A percentile compares a stretch with the other conserved stretches of the same genome.
Evolutionary conservation across 2,888 invertebrate genomes (phyloP).

Genomic region (Phrixothrix hirtus): DNA sequence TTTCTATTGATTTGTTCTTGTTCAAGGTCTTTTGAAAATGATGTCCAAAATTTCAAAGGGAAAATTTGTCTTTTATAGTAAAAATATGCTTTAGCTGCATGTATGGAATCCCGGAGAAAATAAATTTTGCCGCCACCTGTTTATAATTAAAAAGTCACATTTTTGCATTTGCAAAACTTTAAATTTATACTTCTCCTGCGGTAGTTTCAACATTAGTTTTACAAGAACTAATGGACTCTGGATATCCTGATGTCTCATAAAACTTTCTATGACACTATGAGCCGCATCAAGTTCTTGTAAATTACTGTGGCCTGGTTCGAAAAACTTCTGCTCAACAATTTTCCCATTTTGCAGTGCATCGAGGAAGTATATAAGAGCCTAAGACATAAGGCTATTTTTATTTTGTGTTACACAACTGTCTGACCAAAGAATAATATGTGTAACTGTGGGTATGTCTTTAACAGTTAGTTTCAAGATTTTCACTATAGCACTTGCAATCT

Average conservation of each 20-base stretch:
- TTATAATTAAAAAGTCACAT: neutral
- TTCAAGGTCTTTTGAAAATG: too few relatives aligned
- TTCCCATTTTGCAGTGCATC: neutral
- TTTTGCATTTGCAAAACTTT: constrained; percentile 1
- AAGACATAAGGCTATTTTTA: neutral
- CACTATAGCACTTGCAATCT: constrained; percentile 4
- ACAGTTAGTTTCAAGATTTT: constrained; percentile 1
- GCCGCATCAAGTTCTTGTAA: neutral
- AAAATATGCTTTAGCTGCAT: neutral
- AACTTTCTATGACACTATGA: neutral
- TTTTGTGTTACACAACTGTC: constrained; percentile 11
- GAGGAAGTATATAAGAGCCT: neutral
- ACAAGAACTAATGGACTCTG: neutral
- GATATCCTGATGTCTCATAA: neutral
- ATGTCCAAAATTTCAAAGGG: neutral
- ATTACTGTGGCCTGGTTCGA: constrained; percentile 3
- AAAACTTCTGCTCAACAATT: neutral
- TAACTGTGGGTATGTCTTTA: neutral
- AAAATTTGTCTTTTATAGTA: neutral
- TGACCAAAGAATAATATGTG: constrained; percentile 4
- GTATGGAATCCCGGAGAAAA: neutral
- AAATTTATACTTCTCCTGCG: neutral
- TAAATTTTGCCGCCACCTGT: neutral
- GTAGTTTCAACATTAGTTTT: neutral
- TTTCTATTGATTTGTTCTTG: too few relatives aligned